Evolutionary conservation across 2,888 invertebrate species (phyloP), one percentile per base, ranked within the genome.

Genomic region (Campopleginae sp.): DNA sequence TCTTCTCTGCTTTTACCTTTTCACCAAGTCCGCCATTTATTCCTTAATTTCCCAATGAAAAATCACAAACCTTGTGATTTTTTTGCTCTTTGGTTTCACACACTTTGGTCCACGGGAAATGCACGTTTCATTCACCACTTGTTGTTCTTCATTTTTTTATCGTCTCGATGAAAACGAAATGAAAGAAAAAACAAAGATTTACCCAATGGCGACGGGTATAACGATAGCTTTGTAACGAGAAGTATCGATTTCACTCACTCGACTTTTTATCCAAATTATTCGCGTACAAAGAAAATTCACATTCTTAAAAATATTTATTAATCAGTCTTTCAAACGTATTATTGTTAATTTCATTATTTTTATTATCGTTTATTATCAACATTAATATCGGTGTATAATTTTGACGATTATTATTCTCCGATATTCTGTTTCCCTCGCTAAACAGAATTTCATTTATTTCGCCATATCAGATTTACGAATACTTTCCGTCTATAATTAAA

Each of bases 241-340:
- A 74, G 8, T 14, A n/a, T 58, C 46, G 5, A 31, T 44, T 48
- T 48, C 17, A 38, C 38, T 48, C 19, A 51, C 19, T 33, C 33
- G 19, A 51, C 14, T 2, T 80, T 23, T 72, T 48, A 46, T 5
- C 14, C 58, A 58, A 23, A 61, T 77, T 77, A 44, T 58, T 48
- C 19, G 42, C 27, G 12, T 42, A 51, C 27, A n/a, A 46, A 27
- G 72, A 51, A 44, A 1, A 78, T 54, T 7, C 54, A 83, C 80
- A 81, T 80, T 81, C 70, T 65, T 61, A 65, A 71, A 72, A 44
- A 58, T 85, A 86, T 85, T 81, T 51, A 65, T 80, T 87, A 86
- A 84, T 87, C 87, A 87, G 87, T 79, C 87, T 87, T 80, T 87
- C 58, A 68, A 82, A 87, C 75, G 61, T 72, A 75, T 77, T 72